A percentile compares a stretch with the other conserved stretches of the same genome.
Conservation (phyloP, 2,113 vertebrate species). For the Tichodroma muraria region DNA sequence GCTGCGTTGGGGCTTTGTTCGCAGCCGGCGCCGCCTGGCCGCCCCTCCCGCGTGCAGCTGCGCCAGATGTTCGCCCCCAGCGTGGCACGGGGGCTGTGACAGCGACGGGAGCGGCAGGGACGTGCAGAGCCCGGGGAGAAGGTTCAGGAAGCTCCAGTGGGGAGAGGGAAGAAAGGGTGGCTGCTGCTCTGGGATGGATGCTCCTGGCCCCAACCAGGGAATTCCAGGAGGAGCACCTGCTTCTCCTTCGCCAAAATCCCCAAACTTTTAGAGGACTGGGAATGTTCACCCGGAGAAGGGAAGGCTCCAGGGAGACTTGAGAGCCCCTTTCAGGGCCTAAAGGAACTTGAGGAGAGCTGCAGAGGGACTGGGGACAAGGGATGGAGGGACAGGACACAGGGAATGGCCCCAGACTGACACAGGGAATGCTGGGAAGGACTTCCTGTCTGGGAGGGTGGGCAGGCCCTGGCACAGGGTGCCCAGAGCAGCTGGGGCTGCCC, state of each 20-base stretch:
- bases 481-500: not conserved
- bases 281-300: not conserved
- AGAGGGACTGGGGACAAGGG: not conserved
- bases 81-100: fast-evolving
- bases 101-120: not conserved
- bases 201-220: not conserved
- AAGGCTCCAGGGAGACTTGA: not conserved
- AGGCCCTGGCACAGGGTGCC: not conserved
- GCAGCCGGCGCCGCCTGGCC: not conserved
- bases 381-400: not conserved
- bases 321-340: not conserved
- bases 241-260: not conserved
- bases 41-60: not conserved
- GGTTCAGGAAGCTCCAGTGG: not conserved
- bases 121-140: fast-evolving
- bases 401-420: not conserved
- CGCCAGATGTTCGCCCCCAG: not conserved
- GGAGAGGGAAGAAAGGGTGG: fast-evolving
- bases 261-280: not conserved
- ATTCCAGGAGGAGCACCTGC: not conserved
- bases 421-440: too few relatives aligned
- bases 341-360: not conserved
- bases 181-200: not conserved
- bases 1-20: not conserved
- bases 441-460: not conserved